A percentile compares a stretch with the other conserved stretches of the same genome.
Evolutionary conservation across 2,797 vertebrate genomes (phyloP).

Genomic region (Characodon lateralis): DNA sequence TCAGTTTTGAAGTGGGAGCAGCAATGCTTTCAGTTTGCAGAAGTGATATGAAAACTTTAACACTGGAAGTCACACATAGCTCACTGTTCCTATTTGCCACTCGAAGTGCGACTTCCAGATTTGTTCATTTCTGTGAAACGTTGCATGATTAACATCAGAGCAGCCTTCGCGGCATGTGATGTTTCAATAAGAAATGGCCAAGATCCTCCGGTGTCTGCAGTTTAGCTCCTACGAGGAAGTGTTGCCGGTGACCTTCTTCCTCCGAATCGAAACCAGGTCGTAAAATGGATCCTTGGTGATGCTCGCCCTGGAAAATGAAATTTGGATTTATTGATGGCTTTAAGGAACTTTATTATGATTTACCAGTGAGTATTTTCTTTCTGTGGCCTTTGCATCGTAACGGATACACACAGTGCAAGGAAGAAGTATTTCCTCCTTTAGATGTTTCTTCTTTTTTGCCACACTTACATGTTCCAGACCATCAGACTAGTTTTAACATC

Average conservation of each 20-base stretch:
- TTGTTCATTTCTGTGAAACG: slow-evolving; percentile 20
- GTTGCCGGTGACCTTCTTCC: slow-evolving; percentile 84
- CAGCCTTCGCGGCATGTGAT: background rate
- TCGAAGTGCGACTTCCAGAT: background rate
- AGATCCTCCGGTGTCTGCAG: background rate
- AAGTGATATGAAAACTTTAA: background rate
- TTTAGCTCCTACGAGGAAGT: slow-evolving; percentile 29
- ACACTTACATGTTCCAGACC: no score
- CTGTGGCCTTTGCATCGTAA: background rate
- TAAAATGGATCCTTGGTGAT: slow-evolving; percentile 93
- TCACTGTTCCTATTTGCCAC: background rate
- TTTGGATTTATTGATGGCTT: background rate
- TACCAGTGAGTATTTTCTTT: background rate
- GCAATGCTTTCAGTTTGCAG: slow-evolving; percentile 28
- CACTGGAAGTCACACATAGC: background rate
- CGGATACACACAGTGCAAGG: background rate
- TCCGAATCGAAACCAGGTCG: slow-evolving; percentile 87
- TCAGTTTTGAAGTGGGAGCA: background rate
- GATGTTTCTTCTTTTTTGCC: no score
- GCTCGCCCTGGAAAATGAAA: slow-evolving; percentile 81
- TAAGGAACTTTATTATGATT: background rate
- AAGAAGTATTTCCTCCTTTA: no score
- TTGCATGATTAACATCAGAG: background rate
- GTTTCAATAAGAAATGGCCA: background rate
- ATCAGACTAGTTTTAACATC: no score